phyloP scores from a whole-genome alignment of 2,797 vertebrate genomes.

The Falco naumanni region DNA sequence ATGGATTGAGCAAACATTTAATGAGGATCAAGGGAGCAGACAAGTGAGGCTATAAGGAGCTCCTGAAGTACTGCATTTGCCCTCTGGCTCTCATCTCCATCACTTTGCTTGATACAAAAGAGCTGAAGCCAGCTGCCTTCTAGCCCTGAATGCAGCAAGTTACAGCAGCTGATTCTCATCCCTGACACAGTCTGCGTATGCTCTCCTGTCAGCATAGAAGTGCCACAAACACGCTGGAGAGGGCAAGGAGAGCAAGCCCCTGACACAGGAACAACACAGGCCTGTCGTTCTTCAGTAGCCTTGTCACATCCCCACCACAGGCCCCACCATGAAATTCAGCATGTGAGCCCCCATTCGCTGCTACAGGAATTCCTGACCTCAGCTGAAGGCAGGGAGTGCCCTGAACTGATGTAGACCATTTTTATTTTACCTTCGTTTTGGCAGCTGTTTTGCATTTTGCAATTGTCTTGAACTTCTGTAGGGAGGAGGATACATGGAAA shows the following conservation, averaged over 20 bases:
- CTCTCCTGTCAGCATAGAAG: neutral
- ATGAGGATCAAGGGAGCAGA: conserved; percentile 2
- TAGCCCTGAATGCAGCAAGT: neutral
- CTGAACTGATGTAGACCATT: neutral
- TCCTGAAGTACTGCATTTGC: neutral
- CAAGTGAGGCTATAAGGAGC: neutral
- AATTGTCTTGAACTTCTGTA: neutral
- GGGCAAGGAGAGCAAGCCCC: neutral
- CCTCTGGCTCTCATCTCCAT: neutral
- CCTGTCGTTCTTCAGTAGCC: neutral
- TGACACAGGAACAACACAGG: neutral
- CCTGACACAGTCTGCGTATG: neutral
- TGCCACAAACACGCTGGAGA: neutral
- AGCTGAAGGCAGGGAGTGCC: neutral
- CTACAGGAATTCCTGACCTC: neutral
- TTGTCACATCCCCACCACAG: neutral
- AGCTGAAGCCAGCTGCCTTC: conserved; percentile 2
- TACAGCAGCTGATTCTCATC: neutral
- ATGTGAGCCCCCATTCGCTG: neutral
- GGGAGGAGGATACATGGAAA: neutral
- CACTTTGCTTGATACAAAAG: neutral
- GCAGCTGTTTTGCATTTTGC: neutral
- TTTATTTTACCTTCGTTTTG: neutral
- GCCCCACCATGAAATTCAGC: neutral
- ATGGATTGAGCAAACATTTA: neutral